Conservation (phyloP, 1,140 invertebrate species). For the Lordiphosa clarofinis region DNA sequence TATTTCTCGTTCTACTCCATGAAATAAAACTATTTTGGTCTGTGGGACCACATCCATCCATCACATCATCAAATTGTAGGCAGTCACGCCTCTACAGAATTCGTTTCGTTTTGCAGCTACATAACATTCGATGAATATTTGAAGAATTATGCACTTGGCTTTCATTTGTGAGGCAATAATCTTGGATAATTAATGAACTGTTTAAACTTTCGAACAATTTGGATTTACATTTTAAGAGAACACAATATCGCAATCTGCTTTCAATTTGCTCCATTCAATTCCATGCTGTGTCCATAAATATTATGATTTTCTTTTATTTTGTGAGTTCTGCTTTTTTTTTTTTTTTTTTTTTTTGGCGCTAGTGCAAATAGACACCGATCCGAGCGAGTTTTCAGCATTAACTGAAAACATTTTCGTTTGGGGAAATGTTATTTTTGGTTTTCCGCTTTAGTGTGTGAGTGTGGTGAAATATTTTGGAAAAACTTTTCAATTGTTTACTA, state of each 20-base stretch:
- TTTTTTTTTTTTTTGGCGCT: too few species aligned
- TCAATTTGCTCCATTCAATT: conserved; percentile 11
- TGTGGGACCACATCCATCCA: conserved; percentile 25
- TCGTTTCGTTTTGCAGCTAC: conserved; percentile 1
- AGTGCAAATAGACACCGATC: too few species aligned
- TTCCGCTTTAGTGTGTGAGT: too few species aligned
- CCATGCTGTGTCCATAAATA: conserved; percentile 11
- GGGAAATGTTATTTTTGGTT: too few species aligned
- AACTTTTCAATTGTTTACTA: too few species aligned
- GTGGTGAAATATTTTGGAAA: too few species aligned
- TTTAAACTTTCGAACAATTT: conserved; percentile 27
- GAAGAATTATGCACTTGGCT: conserved; percentile 23
- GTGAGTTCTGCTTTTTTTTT: too few species aligned
- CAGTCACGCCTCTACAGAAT: conserved; percentile 14
- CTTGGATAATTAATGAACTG: conserved; percentile 36
- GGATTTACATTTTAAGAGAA: conserved; percentile 38
- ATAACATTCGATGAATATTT: conserved; percentile 30
- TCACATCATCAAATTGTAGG: conserved; percentile 20
- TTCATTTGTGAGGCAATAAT: conserved; percentile 7
- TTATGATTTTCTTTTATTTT: conserved; percentile 4
- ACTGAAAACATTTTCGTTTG: too few species aligned
- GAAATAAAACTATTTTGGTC: conserved; percentile 37
- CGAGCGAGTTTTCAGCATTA: too few species aligned
- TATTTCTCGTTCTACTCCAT: conserved; percentile 24
- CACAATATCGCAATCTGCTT: conserved; percentile 11